Percentiles rank a stretch among this genome's conserved stretches.
Conservation (phyloP, 2,797 vertebrate species). For the Chloroceryle amazona region DNA sequence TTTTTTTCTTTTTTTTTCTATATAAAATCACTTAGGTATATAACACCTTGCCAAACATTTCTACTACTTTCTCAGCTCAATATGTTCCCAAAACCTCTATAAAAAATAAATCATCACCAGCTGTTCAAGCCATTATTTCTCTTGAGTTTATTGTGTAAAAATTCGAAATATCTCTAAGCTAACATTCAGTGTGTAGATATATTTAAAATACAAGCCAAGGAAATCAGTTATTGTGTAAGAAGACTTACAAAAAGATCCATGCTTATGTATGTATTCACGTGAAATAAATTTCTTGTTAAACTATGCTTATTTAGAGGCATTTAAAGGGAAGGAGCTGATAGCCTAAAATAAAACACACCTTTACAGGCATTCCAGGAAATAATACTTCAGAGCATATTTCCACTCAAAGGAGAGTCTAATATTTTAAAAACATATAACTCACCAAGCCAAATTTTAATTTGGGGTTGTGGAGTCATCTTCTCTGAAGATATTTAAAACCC, state of each 20-base stretch:
- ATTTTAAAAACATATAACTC: constrained; percentile 14
- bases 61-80: background rate
- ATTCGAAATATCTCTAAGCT: background rate
- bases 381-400: background rate
- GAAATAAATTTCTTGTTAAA: background rate
- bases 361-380: background rate
- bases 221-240: background rate
- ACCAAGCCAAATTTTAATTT: background rate
- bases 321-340: background rate
- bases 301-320: background rate
- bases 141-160: background rate
- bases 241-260: background rate
- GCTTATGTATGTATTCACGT: background rate
- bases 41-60: background rate
- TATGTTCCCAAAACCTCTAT: background rate
- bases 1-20: background rate
- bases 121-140: constrained; percentile 9
- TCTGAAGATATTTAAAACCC: too few species aligned
- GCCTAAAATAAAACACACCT: background rate
- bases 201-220: background rate
- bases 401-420: background rate
- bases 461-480: too few species aligned
- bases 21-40: background rate
- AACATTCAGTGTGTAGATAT: background rate
- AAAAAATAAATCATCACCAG: constrained; percentile 23